Evolutionary conservation across 2,888 invertebrate genomes (phyloP).

Genomic region (Epirrhoe tristata): DNA sequence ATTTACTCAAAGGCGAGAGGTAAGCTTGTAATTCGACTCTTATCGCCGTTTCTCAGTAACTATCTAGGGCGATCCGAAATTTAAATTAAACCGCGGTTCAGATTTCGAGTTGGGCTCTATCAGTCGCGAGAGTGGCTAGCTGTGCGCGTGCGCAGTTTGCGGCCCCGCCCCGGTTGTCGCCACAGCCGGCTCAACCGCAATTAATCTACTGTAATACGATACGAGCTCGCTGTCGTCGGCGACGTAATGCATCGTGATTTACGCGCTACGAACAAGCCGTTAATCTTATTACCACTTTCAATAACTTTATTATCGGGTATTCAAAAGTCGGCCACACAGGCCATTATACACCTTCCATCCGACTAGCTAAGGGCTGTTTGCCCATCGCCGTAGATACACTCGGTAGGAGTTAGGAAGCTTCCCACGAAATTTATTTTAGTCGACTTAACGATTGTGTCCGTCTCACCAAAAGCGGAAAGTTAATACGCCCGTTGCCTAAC

Average conservation of each 20-base stretch:
- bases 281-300: constrained; percentile 85
- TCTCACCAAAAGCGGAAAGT: constrained; percentile 71
- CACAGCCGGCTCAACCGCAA: constrained; percentile 69
- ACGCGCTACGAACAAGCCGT: constrained; percentile 77
- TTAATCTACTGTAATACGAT: constrained; percentile 83
- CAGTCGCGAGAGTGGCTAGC: constrained; percentile 39
- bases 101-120: constrained; percentile 25
- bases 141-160: constrained; percentile 59
- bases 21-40: constrained; percentile 67
- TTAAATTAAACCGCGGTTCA: constrained; percentile 27
- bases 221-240: constrained; percentile 78
- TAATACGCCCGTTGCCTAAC: constrained; percentile 67
- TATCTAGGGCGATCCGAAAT: constrained; percentile 45
- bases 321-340: constrained; percentile 58
- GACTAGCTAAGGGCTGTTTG: constrained; percentile 62
- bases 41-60: constrained; percentile 65
- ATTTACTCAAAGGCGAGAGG: constrained; percentile 71
- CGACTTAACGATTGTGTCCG: constrained; percentile 77
- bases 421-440: constrained; percentile 80
- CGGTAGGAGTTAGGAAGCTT: constrained; percentile 70
- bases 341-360: constrained; percentile 69
- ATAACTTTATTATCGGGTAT: constrained; percentile 81
- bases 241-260: constrained; percentile 84
- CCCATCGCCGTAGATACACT: constrained; percentile 49
- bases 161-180: constrained; percentile 68